Evolutionary conservation across 2,797 vertebrate species (phyloP), one percentile per base, ranked within the genome.

Genomic region (Poeciliopsis infans): DNA sequence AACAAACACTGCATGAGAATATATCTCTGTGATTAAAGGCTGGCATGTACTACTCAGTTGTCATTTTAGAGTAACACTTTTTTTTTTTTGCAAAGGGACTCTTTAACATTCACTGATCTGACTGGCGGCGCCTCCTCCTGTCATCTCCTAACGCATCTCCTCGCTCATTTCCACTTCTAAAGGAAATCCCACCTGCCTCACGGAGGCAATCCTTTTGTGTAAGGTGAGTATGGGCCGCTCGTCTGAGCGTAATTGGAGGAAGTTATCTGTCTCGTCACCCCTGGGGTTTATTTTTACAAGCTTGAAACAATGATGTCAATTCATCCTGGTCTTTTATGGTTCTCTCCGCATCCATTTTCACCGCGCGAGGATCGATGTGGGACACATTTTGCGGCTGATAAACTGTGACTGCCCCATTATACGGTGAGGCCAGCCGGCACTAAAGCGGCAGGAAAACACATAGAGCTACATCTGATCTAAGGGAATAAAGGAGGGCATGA

Each of bases 161-260:
- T 61, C 0, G 28, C 72, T 91, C 85, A 92, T 90, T 91, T 92
- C 71, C 86, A 92, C 85, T 83, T 92, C 89, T 87, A 25, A 92
- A 74, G 79, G 57, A 81, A 53, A 72, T 57, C 71, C 75, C 78
- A 73, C 84, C 75, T 79, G 75, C 84, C 73, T 83, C 5, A 49
- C 68, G 36, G 68, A 83, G 23, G 11, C 7, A 1, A 43, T 64
- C 59, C n/a, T 43, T 23, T 1, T 41, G 72, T 78, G 72, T 75
- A 20, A 68, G 49, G 55, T 73, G 51, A 74, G 45, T 31, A 28
- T 4, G n/a, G 36, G 66, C 15, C 7, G 77, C 47, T 20, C 46
- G 16, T 75, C 71, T 57, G 83, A 76, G 39, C 70, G 76, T 88
- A 77, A 87, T 86, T 81, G 84, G 33, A 76, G 77, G 84, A 85